phyloP scores from a whole-genome alignment of 1,140 invertebrate species.

The Sipha flava region DNA sequence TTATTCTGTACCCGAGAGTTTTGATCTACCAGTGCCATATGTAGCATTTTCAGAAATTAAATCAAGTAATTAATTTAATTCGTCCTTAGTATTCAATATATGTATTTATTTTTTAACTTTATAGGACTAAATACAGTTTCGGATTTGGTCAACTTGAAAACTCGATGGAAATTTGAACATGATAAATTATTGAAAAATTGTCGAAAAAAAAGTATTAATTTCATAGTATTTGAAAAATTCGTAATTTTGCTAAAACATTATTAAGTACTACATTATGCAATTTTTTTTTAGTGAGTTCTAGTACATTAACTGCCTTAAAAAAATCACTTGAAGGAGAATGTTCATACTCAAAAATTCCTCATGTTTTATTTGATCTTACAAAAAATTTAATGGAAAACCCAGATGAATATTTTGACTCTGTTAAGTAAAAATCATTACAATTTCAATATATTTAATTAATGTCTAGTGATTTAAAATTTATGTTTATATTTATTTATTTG shows the following conservation, averaged over 20 bases:
- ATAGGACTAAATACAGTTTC: neutral
- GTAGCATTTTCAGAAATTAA: neutral
- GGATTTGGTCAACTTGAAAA: neutral
- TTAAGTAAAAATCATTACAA: neutral
- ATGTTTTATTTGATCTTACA: neutral
- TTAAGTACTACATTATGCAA: no score
- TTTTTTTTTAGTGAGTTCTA: neutral
- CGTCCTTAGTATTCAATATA: neutral
- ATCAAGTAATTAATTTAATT: neutral
- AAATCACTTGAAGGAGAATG: neutral
- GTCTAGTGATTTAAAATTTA: neutral
- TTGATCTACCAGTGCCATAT: neutral
- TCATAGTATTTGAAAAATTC: neutral
- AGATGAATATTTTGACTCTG: constrained; percentile 22
- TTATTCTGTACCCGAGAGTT: constrained; percentile 4
- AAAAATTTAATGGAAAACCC: neutral
- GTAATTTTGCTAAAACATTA: neutral
- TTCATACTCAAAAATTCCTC: neutral
- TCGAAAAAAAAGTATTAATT: neutral
- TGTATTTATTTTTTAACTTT: neutral
- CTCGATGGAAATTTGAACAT: neutral
- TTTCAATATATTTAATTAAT: no score
- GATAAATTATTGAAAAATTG: neutral
- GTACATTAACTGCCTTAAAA: neutral
- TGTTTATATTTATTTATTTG: neutral